Conservation (phyloP, 2,113 vertebrate genomes). For the Misgurnus anguillicaudatus region DNA sequence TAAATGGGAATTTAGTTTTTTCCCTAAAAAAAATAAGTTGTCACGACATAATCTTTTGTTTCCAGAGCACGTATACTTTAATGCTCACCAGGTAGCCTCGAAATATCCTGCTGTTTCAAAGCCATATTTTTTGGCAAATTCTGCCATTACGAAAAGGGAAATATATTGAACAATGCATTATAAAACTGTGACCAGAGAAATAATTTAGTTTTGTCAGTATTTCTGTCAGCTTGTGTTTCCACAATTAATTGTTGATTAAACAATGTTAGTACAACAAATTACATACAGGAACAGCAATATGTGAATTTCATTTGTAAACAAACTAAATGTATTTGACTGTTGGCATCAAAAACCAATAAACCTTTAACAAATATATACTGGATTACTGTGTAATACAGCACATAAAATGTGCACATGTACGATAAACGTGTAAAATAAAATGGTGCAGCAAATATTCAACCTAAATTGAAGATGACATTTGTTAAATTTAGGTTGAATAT, state of each 20-base stretch:
- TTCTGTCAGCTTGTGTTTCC: constrained; percentile 2
- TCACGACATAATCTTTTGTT: background rate
- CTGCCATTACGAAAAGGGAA: background rate
- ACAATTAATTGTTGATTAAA: constrained; percentile 19
- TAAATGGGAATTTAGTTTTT: background rate
- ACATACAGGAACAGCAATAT: constrained; percentile 13
- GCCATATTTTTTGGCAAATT: constrained; percentile 1
- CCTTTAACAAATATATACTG: background rate
- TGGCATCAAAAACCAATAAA: constrained; percentile 27
- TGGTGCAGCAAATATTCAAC: background rate
- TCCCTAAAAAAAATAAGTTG: background rate
- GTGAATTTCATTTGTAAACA: constrained; percentile 19
- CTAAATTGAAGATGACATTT: background rate
- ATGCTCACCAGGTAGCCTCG: constrained; percentile 11
- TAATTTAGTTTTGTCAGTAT: background rate
- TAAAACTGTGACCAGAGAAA: background rate
- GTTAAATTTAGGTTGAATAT: too few species aligned
- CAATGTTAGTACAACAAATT: background rate
- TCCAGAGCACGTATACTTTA: background rate
- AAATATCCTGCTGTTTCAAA: constrained; percentile 15
- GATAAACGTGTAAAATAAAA: background rate
- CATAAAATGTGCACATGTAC: background rate
- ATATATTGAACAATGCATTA: constrained; percentile 1
- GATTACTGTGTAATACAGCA: background rate
- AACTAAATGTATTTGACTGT: constrained; percentile 8